Evolutionary conservation across 2,797 vertebrate species (phyloP).

Genomic region (Melanotaenia nigrans): DNA sequence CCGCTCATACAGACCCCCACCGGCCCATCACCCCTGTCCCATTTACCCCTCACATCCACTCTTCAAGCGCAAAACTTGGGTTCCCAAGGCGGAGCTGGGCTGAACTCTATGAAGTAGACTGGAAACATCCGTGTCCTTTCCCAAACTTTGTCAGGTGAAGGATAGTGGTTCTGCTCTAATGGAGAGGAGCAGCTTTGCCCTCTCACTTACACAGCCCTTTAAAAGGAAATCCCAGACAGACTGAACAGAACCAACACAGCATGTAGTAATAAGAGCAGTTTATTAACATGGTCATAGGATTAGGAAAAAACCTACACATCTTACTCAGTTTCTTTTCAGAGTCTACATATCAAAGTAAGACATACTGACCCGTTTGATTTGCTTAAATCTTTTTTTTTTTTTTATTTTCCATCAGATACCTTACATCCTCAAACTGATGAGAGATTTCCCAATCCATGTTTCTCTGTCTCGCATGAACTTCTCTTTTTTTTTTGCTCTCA

Average conservation of each 20-base stretch:
- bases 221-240: slow-evolving; percentile 70
- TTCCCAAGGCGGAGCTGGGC: slow-evolving; percentile 71
- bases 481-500: neutral
- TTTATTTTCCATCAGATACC: neutral
- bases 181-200: slow-evolving; percentile 65
- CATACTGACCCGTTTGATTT: neutral
- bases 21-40: slow-evolving; percentile 77
- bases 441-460: too few relatives aligned
- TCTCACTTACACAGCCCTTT: slow-evolving; percentile 71
- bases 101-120: slow-evolving; percentile 81
- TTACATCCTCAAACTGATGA: neutral
- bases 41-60: slow-evolving; percentile 81
- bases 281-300: slow-evolving; percentile 56
- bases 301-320: slow-evolving; percentile 28
- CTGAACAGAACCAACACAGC: slow-evolving; percentile 52
- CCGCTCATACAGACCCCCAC: slow-evolving; percentile 72
- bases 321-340: neutral
- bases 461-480: neutral
- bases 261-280: slow-evolving; percentile 65
- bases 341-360: neutral
- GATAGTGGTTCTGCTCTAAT: slow-evolving; percentile 78
- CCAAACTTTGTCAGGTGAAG: slow-evolving; percentile 82
- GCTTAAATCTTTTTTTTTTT: neutral
- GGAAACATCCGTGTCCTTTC: slow-evolving; percentile 80
- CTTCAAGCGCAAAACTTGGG: slow-evolving; percentile 78